These are phyloP conservation scores for Gasteruption jaculator DNA, from an alignment of 2,888 invertebrate species.

Conservation along the genomic window DNA sequence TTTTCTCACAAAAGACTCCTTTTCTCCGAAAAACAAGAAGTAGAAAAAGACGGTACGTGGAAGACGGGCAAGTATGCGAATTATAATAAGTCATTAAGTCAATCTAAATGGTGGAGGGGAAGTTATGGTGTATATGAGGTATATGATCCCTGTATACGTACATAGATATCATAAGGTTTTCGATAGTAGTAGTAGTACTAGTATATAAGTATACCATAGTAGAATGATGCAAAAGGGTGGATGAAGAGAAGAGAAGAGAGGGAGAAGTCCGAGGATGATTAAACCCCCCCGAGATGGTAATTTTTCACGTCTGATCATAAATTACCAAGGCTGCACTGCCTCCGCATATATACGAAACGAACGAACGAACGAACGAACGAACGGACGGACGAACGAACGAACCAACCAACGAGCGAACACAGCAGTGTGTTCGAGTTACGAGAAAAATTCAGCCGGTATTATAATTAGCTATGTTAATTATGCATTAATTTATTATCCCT, in stretches of 20 bases:
- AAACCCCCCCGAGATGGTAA: slow-evolving; percentile 49
- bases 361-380: too few relatives aligned
- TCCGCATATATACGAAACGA: slow-evolving; percentile 39
- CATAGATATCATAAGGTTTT: too few relatives aligned
- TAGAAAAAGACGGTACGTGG: not conserved
- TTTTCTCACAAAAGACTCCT: not conserved
- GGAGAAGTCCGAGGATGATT: slow-evolving; percentile 44
- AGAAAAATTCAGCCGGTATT: slow-evolving; percentile 48
- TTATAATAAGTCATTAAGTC: slow-evolving; percentile 41
- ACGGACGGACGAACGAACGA: too few relatives aligned
- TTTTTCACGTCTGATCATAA: slow-evolving; percentile 51
- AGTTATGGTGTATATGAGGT: slow-evolving; percentile 5
- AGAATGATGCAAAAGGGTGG: not conserved
- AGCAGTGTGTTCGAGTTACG: slow-evolving; percentile 40
- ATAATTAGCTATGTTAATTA: slow-evolving; percentile 52
- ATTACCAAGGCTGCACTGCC: slow-evolving; percentile 42
- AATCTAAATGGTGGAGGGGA: slow-evolving; percentile 22
- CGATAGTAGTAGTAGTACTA: too few relatives aligned
- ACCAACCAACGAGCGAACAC: slow-evolving; percentile 17
- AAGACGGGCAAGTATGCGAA: slow-evolving; percentile 23
- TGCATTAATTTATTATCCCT: slow-evolving; percentile 50
- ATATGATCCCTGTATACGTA: too few relatives aligned
- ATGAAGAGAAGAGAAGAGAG: slow-evolving; percentile 17
- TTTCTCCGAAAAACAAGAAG: not conserved
- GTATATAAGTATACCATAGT: not conserved